Evolutionary conservation across 2,113 vertebrate genomes (phyloP).

Genomic region (Oncorhynchus keta): DNA sequence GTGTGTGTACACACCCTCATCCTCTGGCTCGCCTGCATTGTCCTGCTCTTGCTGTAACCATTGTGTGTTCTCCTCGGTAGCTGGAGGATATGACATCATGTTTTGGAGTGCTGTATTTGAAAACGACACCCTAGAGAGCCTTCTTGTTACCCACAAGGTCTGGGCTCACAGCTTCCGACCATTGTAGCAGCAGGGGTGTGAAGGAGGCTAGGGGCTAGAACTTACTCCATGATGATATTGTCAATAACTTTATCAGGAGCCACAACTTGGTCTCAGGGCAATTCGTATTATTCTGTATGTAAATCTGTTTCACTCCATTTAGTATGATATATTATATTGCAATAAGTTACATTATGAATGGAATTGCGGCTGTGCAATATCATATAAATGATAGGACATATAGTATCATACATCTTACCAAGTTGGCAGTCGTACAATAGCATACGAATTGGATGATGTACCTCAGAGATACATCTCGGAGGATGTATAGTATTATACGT

Average conservation of each 20-base stretch:
- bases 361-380: too few species aligned
- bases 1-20: constrained; percentile 52
- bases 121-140: constrained; percentile 56
- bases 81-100: constrained; percentile 60
- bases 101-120: constrained; percentile 53
- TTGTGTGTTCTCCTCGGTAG: constrained; percentile 47
- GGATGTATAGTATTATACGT: too few species aligned
- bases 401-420: too few species aligned
- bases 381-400: too few species aligned
- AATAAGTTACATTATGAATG: too few species aligned
- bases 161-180: constrained; percentile 55
- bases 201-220: background rate
- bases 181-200: constrained; percentile 40
- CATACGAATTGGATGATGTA: too few species aligned
- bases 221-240: constrained; percentile 20
- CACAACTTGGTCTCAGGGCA: constrained; percentile 1
- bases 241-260: constrained; percentile 35
- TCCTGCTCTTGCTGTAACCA: constrained; percentile 35
- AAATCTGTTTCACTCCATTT: too few species aligned
- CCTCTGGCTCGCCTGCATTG: constrained; percentile 46
- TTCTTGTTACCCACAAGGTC: constrained; percentile 43
- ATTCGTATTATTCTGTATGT: too few species aligned
- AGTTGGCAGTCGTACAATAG: too few species aligned
- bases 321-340: too few species aligned
- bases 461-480: too few species aligned